Conservation (phyloP, 2,113 vertebrate genomes). For the Gnathonemus echidnorhynchus region DNA sequence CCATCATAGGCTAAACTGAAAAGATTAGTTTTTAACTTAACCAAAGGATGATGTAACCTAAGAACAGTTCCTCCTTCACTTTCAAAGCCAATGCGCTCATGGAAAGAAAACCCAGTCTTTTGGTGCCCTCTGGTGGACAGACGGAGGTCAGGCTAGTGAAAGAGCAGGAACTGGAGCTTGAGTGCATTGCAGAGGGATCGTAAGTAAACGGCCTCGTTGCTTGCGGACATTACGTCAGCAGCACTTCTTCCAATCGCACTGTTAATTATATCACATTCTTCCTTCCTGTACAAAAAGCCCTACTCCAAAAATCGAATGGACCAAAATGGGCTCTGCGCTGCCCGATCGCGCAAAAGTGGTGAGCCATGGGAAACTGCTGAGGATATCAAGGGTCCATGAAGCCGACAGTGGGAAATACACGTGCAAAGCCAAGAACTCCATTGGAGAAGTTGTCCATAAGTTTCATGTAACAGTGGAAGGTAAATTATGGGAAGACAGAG, state of each 20-base stretch:
- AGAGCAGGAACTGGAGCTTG: conserved; percentile 74
- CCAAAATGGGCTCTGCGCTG: conserved; percentile 58
- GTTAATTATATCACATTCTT: background rate
- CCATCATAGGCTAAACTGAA: background rate
- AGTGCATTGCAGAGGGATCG: conserved; percentile 93
- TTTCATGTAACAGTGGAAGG: conserved; percentile 82
- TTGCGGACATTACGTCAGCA: background rate
- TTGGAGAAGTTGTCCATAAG: conserved; percentile 63
- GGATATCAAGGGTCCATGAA: conserved; percentile 62
- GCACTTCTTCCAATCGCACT: too few species aligned
- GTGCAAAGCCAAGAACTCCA: conserved; percentile 73
- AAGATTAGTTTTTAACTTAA: background rate
- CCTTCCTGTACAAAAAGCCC: conserved; percentile 59
- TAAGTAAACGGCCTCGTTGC: conserved; percentile 59
- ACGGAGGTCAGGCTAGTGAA: conserved; percentile 68
- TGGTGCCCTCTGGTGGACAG: conserved; percentile 68
- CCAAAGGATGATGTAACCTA: background rate
- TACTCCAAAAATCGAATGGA: conserved; percentile 81
- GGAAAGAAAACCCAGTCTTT: conserved; percentile 72
- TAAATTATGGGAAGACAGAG: conserved; percentile 39
- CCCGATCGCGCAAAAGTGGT: conserved; percentile 55
- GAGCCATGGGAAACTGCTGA: conserved; percentile 72
- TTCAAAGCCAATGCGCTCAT: conserved; percentile 77
- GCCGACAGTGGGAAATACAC: conserved; percentile 75
- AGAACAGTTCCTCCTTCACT: background rate